These are phyloP conservation scores for Alca torda DNA, from an alignment of 2,797 vertebrate genomes.

Conservation along the genomic window DNA sequence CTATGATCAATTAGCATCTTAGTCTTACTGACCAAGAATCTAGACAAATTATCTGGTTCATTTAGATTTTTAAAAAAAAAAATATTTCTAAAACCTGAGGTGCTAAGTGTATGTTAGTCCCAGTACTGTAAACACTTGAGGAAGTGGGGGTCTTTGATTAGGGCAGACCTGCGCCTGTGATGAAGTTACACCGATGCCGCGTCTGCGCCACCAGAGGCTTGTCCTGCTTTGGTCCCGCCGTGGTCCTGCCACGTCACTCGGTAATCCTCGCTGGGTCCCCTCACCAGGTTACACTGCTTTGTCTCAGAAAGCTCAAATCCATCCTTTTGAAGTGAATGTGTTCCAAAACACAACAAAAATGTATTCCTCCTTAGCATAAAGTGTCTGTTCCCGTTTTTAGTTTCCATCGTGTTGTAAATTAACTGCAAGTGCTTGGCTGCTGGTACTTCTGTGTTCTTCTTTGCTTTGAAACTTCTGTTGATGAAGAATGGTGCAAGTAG, in stretches of 20 bases:
- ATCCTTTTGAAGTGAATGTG: background rate
- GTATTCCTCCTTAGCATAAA: background rate
- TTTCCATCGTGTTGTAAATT: background rate
- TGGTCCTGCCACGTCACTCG: background rate
- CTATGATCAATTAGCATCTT: background rate
- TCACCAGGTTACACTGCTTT: background rate
- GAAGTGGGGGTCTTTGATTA: background rate
- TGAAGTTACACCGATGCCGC: background rate
- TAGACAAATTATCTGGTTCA: background rate
- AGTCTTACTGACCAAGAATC: background rate
- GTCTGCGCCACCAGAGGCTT: background rate
- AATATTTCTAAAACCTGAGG: background rate
- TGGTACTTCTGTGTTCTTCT: background rate
- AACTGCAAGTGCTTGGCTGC: background rate
- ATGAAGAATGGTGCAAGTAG: background rate
- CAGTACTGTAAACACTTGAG: background rate
- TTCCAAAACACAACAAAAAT: background rate
- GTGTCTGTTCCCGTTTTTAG: background rate
- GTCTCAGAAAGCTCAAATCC: background rate
- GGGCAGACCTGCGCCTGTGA: rapidly evolving
- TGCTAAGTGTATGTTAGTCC: background rate
- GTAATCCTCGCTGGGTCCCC: rapidly evolving
- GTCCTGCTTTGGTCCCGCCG: rapidly evolving
- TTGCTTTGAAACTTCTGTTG: background rate
- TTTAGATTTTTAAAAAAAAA: background rate